Evolutionary conservation across 2,888 invertebrate species (phyloP).

Genomic region (Drosophila neutralis): DNA sequence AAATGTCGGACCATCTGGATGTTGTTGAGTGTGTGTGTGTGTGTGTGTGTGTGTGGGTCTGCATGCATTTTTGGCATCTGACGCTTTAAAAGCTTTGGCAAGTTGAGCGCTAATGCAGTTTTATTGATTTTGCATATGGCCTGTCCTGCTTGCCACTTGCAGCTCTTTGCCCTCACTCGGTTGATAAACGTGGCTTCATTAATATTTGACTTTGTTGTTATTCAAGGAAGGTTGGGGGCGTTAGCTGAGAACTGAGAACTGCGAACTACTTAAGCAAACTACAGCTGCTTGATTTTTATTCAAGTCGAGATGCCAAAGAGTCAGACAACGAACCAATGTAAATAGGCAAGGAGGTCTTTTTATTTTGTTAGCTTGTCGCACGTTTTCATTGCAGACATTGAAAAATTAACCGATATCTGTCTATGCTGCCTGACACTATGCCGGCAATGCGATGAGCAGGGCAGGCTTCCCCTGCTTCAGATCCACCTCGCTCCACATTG

Average conservation of each 20-base stretch:
- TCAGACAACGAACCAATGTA: constrained; percentile 43
- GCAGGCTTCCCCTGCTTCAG: constrained; percentile 6
- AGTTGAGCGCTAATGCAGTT: constrained; percentile 37
- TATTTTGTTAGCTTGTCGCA: constrained; percentile 50
- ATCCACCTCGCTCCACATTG: background rate
- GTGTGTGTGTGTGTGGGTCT: constrained; percentile 2
- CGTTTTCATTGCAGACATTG: constrained; percentile 78
- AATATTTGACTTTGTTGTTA: constrained; percentile 57
- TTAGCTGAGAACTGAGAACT: constrained; percentile 13
- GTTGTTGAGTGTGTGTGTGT: background rate
- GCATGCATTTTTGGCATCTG: constrained; percentile 20
- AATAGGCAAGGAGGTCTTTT: constrained; percentile 35
- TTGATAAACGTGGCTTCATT: constrained; percentile 68
- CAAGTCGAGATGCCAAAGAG: constrained; percentile 48
- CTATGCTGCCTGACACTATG: constrained; percentile 68
- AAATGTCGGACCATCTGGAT: constrained; percentile 17
- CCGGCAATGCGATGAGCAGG: constrained; percentile 29
- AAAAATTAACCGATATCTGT: constrained; percentile 80
- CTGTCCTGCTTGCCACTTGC: constrained; percentile 1
- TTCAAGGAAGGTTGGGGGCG: background rate
- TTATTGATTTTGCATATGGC: constrained; percentile 60
- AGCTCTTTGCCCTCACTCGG: constrained; percentile 14
- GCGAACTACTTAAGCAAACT: constrained; percentile 60
- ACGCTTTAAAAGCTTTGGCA: constrained; percentile 25
- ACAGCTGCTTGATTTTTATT: constrained; percentile 62